Evolutionary conservation across 2,888 invertebrate species (phyloP).

Genomic region (Magallana nippona): DNA sequence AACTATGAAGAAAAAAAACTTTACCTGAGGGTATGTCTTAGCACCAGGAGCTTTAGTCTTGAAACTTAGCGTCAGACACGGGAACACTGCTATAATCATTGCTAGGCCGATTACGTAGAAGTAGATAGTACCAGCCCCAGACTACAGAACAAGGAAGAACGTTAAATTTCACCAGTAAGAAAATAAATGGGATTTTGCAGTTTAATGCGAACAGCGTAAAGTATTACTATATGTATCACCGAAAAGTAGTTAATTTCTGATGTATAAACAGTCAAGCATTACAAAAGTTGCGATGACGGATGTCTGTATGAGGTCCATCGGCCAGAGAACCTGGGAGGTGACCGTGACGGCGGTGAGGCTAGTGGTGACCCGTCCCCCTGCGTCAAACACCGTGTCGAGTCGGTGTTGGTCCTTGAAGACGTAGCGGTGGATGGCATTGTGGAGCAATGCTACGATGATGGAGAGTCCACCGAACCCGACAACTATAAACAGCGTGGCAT

Average conservation of each 20-base stretch:
- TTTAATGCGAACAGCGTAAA: no score
- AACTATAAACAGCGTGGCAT: constrained; percentile 1
- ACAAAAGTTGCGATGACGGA: neutral
- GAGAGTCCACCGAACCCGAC: constrained; percentile 35
- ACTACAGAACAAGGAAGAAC: constrained; percentile 52
- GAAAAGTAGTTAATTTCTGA: no score
- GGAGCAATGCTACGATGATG: constrained; percentile 15
- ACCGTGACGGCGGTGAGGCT: constrained; percentile 35
- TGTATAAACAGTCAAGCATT: neutral
- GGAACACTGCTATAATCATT: constrained; percentile 72
- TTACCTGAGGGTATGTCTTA: constrained; percentile 74
- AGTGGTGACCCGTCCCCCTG: constrained; percentile 21
- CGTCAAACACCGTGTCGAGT: constrained; percentile 34
- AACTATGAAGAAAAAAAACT: no score
- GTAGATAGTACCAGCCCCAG: constrained; percentile 64
- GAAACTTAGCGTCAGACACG: constrained; percentile 71
- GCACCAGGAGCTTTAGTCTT: constrained; percentile 75
- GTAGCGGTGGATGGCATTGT: neutral
- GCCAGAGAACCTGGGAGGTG: constrained; percentile 34
- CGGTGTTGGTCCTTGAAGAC: neutral
- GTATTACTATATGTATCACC: no score
- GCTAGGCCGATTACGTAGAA: constrained; percentile 70
- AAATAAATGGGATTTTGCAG: no score
- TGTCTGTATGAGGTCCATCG: constrained; percentile 18
- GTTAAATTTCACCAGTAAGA: neutral